Percentiles rank a stretch among this genome's conserved stretches.
phyloP scores from a whole-genome alignment of 30 jellyfish, hydroid and myxozoan genomes.

The Aurelia aurita complex sp. Pacific region DNA sequence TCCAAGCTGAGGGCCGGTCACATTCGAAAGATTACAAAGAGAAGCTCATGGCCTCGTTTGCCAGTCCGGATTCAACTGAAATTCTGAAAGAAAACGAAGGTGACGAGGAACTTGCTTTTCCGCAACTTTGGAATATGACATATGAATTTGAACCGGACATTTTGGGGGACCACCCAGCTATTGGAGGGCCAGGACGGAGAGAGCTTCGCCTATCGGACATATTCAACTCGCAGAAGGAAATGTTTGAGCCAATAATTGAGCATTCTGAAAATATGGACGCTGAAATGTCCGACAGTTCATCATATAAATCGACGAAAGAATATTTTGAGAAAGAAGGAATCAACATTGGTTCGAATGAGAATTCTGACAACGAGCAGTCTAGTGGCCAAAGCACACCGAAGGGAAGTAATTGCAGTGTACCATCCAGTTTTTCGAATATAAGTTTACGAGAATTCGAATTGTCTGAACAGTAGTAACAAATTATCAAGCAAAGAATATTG shows the following conservation, averaged over 20 bases:
- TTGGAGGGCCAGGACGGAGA: slow-evolving; percentile 35
- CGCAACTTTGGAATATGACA: slow-evolving; percentile 37
- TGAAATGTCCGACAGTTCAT: slow-evolving; percentile 38
- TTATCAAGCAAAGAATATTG: not conserved
- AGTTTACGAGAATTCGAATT: slow-evolving; percentile 14
- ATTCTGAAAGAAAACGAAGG: slow-evolving; percentile 29
- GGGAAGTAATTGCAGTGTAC: slow-evolving; percentile 20
- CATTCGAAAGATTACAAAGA: slow-evolving; percentile 36
- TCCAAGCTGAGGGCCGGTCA: not conserved
- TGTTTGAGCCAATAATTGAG: slow-evolving; percentile 57
- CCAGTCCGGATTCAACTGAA: slow-evolving; percentile 17
- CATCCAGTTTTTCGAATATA: slow-evolving; percentile 48
- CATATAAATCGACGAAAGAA: slow-evolving; percentile 47
- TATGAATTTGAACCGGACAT: slow-evolving; percentile 39
- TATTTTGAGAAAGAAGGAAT: slow-evolving; percentile 10
- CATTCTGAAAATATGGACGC: slow-evolving; percentile 36
- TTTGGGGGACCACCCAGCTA: slow-evolving; percentile 10
- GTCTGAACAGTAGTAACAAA: not conserved
- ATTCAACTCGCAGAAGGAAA: slow-evolving; percentile 52
- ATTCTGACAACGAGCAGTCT: not conserved
- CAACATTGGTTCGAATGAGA: not conserved
- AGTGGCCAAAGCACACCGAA: slow-evolving; percentile 46
- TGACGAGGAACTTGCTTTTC: slow-evolving; percentile 24
- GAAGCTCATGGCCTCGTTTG: slow-evolving; percentile 69
- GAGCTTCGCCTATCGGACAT: slow-evolving; percentile 51